These are phyloP conservation scores for Elgaria multicarinata DNA, from an alignment of 2,113 vertebrate species.

Conservation along the genomic window DNA sequence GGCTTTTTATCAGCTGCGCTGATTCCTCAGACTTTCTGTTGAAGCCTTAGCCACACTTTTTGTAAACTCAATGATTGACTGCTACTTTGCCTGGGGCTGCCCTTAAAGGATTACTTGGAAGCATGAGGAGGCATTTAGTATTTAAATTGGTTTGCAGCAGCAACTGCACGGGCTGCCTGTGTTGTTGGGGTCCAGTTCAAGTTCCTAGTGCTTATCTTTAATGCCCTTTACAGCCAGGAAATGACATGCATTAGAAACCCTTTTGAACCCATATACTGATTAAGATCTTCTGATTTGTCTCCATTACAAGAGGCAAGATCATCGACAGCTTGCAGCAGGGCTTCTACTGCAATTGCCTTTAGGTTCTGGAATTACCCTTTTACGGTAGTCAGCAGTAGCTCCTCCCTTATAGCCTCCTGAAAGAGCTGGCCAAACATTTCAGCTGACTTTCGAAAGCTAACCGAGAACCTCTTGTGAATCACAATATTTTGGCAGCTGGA, in stretches of 20 bases:
- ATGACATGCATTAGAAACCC: background rate
- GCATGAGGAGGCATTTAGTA: background rate
- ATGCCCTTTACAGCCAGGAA: background rate
- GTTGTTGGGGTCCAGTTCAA: background rate
- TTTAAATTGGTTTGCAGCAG: background rate
- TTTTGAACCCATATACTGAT: background rate
- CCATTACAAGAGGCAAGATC: no score
- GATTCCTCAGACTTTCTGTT: background rate
- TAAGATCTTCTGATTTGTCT: no score
- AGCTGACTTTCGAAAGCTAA: background rate
- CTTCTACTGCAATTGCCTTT: background rate
- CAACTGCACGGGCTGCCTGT: background rate
- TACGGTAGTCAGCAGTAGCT: background rate
- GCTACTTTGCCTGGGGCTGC: background rate
- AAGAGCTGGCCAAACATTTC: background rate
- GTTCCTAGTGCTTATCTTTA: background rate
- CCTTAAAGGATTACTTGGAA: background rate
- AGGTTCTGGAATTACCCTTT: background rate
- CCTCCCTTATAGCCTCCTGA: background rate
- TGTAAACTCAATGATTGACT: background rate
- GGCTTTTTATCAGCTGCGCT: background rate
- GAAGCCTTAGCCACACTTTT: background rate
- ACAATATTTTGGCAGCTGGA: background rate
- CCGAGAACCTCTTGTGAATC: background rate
- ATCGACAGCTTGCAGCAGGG: no score